Percentiles rank a stretch among this genome's conserved stretches.
phyloP scores from a whole-genome alignment of 2,113 vertebrate genomes.

The Globicephala melas region DNA sequence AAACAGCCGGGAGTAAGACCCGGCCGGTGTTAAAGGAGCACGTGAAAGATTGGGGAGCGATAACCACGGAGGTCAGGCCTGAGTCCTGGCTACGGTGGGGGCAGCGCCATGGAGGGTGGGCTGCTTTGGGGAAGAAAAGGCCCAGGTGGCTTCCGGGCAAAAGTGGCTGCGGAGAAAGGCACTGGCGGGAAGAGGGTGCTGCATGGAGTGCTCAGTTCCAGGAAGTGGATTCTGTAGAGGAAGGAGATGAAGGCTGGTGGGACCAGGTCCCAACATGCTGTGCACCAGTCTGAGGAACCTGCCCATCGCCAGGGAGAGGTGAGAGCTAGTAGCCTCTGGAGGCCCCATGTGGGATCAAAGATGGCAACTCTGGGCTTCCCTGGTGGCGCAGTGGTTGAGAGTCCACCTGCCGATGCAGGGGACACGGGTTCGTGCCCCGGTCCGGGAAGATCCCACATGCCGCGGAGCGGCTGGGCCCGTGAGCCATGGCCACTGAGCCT shows the following conservation, averaged over 20 bases:
- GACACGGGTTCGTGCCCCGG: too few relatives aligned
- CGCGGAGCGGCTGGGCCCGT: too few relatives aligned
- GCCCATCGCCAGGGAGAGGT: fast-evolving
- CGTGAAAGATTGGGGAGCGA: background rate
- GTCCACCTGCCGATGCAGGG: too few relatives aligned
- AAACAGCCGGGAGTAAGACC: background rate
- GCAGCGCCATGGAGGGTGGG: background rate
- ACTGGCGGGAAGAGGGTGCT: too few relatives aligned
- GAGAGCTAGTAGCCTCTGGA: background rate
- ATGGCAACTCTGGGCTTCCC: too few relatives aligned
- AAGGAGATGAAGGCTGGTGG: background rate
- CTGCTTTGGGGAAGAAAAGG: background rate
- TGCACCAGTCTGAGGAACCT: too few relatives aligned
- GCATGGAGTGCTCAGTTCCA: fast-evolving
- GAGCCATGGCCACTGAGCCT: too few relatives aligned
- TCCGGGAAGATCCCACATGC: too few relatives aligned
- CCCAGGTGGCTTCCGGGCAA: too few relatives aligned
- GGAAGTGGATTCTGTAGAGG: background rate
- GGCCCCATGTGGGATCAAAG: background rate
- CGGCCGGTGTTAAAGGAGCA: fast-evolving
- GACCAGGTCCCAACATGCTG: fast-evolving
- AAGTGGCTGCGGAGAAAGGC: background rate
- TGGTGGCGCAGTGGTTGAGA: too few relatives aligned
- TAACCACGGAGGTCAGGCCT: background rate
- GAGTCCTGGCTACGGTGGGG: background rate